These are phyloP conservation scores for Bombus affinis DNA, from an alignment of 1,140 invertebrate genomes.

Conservation along the genomic window DNA sequence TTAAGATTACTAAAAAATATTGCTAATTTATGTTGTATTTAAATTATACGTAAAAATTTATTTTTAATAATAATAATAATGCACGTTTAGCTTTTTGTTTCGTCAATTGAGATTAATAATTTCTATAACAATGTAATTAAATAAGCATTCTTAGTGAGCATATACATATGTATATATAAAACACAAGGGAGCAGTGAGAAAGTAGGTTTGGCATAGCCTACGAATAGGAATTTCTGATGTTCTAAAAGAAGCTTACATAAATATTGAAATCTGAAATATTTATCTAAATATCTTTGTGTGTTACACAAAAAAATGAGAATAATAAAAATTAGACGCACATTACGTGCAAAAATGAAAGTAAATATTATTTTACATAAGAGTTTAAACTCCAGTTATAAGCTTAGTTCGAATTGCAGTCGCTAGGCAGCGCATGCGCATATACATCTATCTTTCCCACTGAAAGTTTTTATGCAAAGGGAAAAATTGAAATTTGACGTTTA, in stretches of 20 bases:
- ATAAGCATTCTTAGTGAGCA: not conserved
- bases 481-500: not conserved
- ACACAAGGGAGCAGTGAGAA: not conserved
- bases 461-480: not conserved
- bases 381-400: conserved; percentile 35
- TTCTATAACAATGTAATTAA: not conserved
- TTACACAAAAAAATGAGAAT: too few relatives aligned
- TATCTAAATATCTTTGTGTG: not conserved
- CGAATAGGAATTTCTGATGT: not conserved
- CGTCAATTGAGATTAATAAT: too few relatives aligned
- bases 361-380: conserved; percentile 9
- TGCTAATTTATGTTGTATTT: not conserved
- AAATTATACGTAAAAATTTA: not conserved
- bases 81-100: too few relatives aligned
- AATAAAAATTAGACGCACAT: not conserved
- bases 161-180: not conserved
- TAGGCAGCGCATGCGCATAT: conserved; percentile 38
- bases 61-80: not conserved
- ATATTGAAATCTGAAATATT: not conserved
- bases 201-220: not conserved
- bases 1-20: not conserved
- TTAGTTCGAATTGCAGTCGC: conserved; percentile 37
- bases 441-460: not conserved
- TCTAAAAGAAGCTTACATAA: not conserved
- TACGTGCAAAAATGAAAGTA: not conserved